Base-by-base conservation (phyloP, 1,140 invertebrate species). In the Pinna nobilis region DNA sequence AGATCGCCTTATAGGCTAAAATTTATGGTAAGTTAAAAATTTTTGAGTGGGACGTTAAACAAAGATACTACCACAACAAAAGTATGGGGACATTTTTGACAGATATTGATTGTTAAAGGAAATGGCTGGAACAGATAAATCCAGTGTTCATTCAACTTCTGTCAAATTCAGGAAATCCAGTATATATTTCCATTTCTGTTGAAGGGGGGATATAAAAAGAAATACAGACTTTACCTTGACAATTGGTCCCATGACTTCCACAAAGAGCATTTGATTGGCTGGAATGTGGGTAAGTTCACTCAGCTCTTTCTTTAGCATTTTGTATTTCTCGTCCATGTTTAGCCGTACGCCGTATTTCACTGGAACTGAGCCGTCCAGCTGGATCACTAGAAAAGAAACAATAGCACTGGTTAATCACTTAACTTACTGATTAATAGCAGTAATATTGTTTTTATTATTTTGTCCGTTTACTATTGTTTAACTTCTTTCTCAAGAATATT, bases 271-370 rank as follows among this genome's bases (percentile, higher is more conserved):
- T 13, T 91, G 90, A 66, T 92, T 90, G 0, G 91, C 87, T 25
- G 92, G 86, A 60, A 95, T 90, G 35, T 90, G 90, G 68, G 93
- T 93, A 5, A 96, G 86, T 9, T 90, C 88, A 33, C 91, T 90
- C 13, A 96, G 87, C 73, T 93, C 93, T 75, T 92, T 91, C 89
- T 95, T 95, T 15, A 95, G 84, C 50, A 93, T 91, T 7, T 89
- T 84, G 79, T 95, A 95, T 41, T 93, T 93, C 75, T 94, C 94
- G 80, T 96, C 95, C 32, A 94, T 93, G 86, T 94, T 94, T 15
- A 96, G 89, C 13, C 94, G 90, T 50, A 96, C 88, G 1, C 95
- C 95, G 86, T 96, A 97, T 83, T 94, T 94, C 0, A 94, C 91
- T 1, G 95, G 95, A 30, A 93, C 91, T 18, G 93, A 93, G 0